Base-by-base conservation (phyloP, 2,797 vertebrate genomes). In the Tolypeutes matacus region DNA sequence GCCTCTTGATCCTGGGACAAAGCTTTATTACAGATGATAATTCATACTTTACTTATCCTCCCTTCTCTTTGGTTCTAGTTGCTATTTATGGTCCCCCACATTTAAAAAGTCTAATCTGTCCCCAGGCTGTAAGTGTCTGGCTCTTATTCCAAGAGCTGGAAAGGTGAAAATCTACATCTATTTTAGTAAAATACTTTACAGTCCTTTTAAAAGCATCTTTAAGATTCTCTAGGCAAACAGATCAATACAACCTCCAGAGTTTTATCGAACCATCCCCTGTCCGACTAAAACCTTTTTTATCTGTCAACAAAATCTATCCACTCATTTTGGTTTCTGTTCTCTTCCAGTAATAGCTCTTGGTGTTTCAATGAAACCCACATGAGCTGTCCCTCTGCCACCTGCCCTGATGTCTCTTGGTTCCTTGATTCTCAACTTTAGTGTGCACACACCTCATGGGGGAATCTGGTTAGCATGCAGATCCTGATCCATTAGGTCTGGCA, bases 211-310 rank as follows among this genome's bases (percentile, higher is more conserved):
- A 39, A n/a, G 69, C 39, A 27, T 12, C 39, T 65, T 90, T 86
- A 73, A 60, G 81, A 72, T 20, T 58, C n/a, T 82, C 70, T 90
- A 76, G 36, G 51, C 27, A 87, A 73, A 78, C 25, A 78, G 64
- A 78, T 83, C 64, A 86, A 96, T 83, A 86, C 77, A 70, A 34
- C 56, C 62, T 83, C 49, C 86, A 82, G 78, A 31, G 51, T 62
- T 39, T 89, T 25, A 31, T 25, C 20, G 69, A 90, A 82, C 17
- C 10, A 58, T 31, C 10, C 7, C 14, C 7, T 29, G 42, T 21
- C 53, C 18, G 42, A 65, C 2, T 36, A 83, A 76, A 75, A 62
- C 18, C 21, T 65, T 20, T 4, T 69, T 80, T 69, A 53, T n/a
- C 58, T 76, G 58, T 64, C 75, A 65, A 36, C 5, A 18, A 17